phyloP scores from a whole-genome alignment of 2,888 invertebrate genomes.

The Ditylenchus weischeri region DNA sequence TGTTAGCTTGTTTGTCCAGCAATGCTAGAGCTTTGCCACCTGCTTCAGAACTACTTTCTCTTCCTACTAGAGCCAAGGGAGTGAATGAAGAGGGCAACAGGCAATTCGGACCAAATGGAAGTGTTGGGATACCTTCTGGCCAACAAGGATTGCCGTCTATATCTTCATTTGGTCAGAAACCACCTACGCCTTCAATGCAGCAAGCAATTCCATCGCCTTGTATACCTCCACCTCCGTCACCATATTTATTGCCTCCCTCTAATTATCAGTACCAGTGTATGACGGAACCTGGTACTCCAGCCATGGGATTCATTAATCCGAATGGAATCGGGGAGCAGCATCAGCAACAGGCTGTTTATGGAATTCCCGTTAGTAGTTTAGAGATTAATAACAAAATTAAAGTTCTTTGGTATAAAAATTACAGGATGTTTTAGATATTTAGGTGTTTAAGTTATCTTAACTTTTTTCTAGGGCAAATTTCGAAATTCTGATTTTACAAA shows the following conservation, averaged over 20 bases:
- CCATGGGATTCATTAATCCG: background rate
- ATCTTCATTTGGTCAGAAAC: constrained; percentile 19
- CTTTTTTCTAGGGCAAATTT: too few species aligned
- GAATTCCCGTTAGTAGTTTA: too few species aligned
- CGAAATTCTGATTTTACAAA: too few species aligned
- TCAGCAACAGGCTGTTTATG: too few species aligned
- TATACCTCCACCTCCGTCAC: constrained; percentile 18
- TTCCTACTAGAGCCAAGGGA: background rate
- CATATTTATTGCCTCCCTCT: constrained; percentile 2
- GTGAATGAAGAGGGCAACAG: background rate
- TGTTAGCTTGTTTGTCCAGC: background rate
- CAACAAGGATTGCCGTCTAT: constrained; percentile 19
- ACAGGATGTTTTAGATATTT: too few species aligned
- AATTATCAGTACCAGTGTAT: constrained; percentile 13
- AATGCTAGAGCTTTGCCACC: constrained; percentile 4
- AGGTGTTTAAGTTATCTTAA: too few species aligned
- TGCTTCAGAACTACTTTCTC: constrained; percentile 11
- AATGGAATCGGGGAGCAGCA: background rate
- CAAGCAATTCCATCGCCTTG: constrained; percentile 10
- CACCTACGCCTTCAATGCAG: constrained; percentile 2
- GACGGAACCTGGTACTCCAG: constrained; percentile 16
- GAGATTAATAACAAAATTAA: too few species aligned
- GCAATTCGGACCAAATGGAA: background rate
- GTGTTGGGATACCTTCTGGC: background rate
- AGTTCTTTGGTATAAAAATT: too few species aligned